Percentiles rank a stretch among this genome's conserved stretches.
phyloP scores from a whole-genome alignment of 2,113 vertebrate species.

The Grammomys surdaster region DNA sequence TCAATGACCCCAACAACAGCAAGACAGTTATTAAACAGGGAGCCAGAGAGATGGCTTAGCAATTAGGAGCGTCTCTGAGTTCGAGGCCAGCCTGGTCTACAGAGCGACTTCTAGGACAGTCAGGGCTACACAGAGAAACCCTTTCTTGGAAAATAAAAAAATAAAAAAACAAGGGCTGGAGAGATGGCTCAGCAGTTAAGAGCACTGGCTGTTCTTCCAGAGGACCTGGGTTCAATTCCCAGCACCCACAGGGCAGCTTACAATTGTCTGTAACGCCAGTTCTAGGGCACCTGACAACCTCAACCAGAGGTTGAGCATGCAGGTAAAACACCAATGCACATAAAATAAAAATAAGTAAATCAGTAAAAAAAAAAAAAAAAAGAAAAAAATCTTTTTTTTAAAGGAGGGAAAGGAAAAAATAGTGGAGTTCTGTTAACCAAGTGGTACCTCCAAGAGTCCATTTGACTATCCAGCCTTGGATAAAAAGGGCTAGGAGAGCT shows the following conservation, averaged over 20 bases:
- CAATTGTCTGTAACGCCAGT: background rate
- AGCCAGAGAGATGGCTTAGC: background rate
- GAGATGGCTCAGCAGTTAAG: background rate
- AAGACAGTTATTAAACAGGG: background rate
- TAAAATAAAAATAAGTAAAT: background rate
- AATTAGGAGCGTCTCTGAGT: background rate
- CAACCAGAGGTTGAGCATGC: background rate
- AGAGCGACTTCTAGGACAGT: background rate
- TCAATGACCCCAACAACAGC: background rate
- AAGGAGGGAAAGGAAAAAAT: accelerated
- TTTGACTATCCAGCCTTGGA: background rate
- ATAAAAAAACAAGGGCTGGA: background rate
- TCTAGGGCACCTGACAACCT: background rate
- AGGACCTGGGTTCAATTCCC: background rate
- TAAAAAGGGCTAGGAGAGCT: background rate
- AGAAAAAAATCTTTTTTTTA: background rate
- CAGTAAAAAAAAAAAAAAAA: background rate
- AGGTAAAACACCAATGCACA: background rate
- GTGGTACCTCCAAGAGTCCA: background rate
- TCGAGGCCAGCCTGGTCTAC: background rate
- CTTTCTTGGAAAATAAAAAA: background rate
- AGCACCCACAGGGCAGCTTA: background rate
- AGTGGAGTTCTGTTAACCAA: background rate
- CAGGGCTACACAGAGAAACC: background rate
- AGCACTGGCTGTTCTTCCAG: background rate